phyloP scores from a whole-genome alignment of 2,888 invertebrate genomes.

The Carterocephalus palaemon region DNA sequence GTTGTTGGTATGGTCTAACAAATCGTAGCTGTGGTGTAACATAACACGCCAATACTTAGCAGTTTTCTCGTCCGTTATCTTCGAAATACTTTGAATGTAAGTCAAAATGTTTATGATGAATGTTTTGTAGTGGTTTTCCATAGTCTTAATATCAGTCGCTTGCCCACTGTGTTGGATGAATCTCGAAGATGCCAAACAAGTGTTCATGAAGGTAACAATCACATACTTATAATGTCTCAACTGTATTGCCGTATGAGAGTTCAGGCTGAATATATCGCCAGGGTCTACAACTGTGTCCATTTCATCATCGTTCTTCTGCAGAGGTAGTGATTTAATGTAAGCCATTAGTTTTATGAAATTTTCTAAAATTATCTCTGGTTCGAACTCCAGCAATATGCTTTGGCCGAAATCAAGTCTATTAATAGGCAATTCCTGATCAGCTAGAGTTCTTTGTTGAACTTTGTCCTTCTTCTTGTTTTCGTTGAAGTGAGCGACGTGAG shows the following conservation, averaged over 20 bases:
- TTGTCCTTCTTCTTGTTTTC: slow-evolving; percentile 66
- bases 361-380: slow-evolving; percentile 79
- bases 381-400: slow-evolving; percentile 82
- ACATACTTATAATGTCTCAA: slow-evolving; percentile 91
- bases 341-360: slow-evolving; percentile 83
- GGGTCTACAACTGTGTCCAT: slow-evolving; percentile 62
- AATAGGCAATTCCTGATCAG: slow-evolving; percentile 68
- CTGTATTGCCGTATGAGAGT: slow-evolving; percentile 83
- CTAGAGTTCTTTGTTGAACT: slow-evolving; percentile 46
- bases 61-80: slow-evolving; percentile 79
- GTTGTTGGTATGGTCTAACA: slow-evolving; percentile 88
- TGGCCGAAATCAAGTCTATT: slow-evolving; percentile 83
- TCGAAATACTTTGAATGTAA: slow-evolving; percentile 82
- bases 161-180: slow-evolving; percentile 83
- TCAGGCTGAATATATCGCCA: slow-evolving; percentile 80
- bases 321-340: slow-evolving; percentile 83
- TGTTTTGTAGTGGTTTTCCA: slow-evolving; percentile 83
- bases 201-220: slow-evolving; percentile 85
- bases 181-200: slow-evolving; percentile 82
- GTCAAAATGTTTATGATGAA: slow-evolving; percentile 84
- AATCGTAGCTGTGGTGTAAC: slow-evolving; percentile 87
- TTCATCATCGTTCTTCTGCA: slow-evolving; percentile 78
- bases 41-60: slow-evolving; percentile 91
- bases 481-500: slow-evolving; percentile 80
- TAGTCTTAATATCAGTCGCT: slow-evolving; percentile 62